Evolutionary conservation across 2,888 invertebrate genomes (phyloP).

Genomic region (Mesopsocus fuscifrons): DNA sequence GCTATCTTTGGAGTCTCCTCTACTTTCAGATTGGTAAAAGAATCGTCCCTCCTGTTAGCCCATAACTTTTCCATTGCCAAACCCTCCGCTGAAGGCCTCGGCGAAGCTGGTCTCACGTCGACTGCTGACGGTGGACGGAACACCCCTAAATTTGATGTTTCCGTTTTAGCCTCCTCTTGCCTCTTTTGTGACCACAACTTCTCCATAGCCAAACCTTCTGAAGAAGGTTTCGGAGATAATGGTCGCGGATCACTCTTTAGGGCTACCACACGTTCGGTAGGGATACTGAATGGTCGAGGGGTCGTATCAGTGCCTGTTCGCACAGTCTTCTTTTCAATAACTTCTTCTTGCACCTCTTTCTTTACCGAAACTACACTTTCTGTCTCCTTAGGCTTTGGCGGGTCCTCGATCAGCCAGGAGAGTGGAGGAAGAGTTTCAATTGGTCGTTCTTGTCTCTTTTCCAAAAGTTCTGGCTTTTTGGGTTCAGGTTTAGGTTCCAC

Average conservation of each 20-base stretch:
- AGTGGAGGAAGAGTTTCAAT: constrained; percentile 4
- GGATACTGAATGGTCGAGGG: not conserved
- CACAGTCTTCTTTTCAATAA: constrained; percentile 14
- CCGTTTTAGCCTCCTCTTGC: constrained; percentile 13
- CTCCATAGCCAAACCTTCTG: constrained; percentile 44
- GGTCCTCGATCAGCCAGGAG: constrained; percentile 5
- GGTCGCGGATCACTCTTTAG: constrained; percentile 21
- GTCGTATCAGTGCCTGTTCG: constrained; percentile 18
- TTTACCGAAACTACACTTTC: constrained; percentile 11
- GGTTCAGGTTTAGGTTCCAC: constrained; percentile 15
- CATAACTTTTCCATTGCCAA: constrained; percentile 48
- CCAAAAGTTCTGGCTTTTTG: constrained; percentile 12
- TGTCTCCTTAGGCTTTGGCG: constrained; percentile 14
- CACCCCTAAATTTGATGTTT: not conserved
- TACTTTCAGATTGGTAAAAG: constrained; percentile 1
- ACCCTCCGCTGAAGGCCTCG: constrained; percentile 37
- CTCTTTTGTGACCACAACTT: constrained; percentile 33
- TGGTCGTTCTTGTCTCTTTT: constrained; percentile 4
- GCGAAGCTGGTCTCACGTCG: not conserved
- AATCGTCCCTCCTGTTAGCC: constrained; percentile 21
- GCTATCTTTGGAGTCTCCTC: not conserved
- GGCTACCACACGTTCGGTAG: not conserved
- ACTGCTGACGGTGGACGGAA: not conserved
- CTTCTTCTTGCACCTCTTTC: constrained; percentile 13
- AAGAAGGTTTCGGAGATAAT: constrained; percentile 35